These are phyloP conservation scores for Loris lydekkerianus DNA, from an alignment of 2,797 vertebrate genomes.

Conservation along the genomic window DNA sequence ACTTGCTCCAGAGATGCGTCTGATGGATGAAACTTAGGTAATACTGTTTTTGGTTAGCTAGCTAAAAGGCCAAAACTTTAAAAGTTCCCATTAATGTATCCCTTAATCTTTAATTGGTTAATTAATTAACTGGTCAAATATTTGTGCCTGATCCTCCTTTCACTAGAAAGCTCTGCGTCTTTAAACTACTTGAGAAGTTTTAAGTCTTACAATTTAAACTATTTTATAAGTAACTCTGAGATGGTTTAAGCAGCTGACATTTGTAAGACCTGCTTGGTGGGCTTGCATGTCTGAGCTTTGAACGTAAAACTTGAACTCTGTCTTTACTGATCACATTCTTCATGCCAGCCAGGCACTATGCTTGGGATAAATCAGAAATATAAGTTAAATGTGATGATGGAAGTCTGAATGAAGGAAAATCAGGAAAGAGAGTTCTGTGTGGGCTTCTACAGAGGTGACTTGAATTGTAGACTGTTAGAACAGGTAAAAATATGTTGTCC, in stretches of 20 bases:
- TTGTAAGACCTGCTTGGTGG: not conserved
- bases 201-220: conserved; percentile 50
- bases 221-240: not conserved
- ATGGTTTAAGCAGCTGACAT: not conserved
- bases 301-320: conserved; percentile 16
- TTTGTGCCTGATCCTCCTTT: not conserved
- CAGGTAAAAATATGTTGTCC: not conserved
- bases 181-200: conserved; percentile 40
- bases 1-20: not conserved
- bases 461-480: not conserved
- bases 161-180: not conserved
- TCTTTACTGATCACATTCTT: not conserved
- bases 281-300: not conserved
- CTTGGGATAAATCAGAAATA: not conserved
- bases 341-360: not conserved
- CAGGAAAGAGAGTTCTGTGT: not conserved
- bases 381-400: not conserved
- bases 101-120: not conserved
- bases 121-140: conserved; percentile 40
- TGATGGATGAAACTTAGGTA: not conserved
- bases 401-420: not conserved
- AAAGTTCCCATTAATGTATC: not conserved
- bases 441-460: not conserved
- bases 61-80: not conserved
- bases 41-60: not conserved